These are phyloP conservation scores for zebrafish (Danio rerio) DNA, from an alignment of 2,113 vertebrate genomes.

Conservation along the genomic window DNA sequence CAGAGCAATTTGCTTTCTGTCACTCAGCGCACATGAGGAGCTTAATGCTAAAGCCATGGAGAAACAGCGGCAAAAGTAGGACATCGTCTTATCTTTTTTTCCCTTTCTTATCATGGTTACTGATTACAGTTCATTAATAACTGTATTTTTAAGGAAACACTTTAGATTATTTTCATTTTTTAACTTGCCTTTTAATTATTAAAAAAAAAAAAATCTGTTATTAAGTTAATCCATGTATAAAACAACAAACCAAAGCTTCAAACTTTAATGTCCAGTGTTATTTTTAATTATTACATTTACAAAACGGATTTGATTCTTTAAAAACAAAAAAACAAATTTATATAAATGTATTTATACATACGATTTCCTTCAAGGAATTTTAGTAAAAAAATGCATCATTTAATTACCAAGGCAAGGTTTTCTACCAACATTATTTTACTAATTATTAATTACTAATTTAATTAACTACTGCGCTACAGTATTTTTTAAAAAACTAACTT, in stretches of 20 bases:
- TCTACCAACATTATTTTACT: too few relatives aligned
- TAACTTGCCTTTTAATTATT: neutral
- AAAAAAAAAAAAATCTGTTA: neutral
- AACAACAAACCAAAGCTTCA: neutral
- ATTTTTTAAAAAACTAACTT: too few relatives aligned
- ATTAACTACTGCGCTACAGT: too few relatives aligned
- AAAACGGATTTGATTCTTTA: too few relatives aligned
- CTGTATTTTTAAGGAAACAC: slow-evolving; percentile 41
- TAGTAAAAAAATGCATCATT: too few relatives aligned
- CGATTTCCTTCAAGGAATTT: too few relatives aligned
- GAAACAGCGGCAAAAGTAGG: slow-evolving; percentile 25
- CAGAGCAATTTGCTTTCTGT: slow-evolving; percentile 55
- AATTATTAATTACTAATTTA: too few relatives aligned
- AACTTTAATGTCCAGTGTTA: neutral
- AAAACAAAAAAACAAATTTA: too few relatives aligned
- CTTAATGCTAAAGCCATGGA: neutral
- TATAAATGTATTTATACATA: too few relatives aligned
- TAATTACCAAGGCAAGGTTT: too few relatives aligned
- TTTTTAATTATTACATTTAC: neutral
- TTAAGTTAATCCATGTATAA: neutral
- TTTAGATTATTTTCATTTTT: neutral
- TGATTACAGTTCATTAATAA: slow-evolving; percentile 26
- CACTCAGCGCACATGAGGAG: slow-evolving; percentile 3
- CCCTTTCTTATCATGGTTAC: slow-evolving; percentile 5
- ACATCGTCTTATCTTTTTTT: neutral